Conservation (phyloP, 2,888 invertebrate genomes). For the Nephrocerus scutellatus region DNA sequence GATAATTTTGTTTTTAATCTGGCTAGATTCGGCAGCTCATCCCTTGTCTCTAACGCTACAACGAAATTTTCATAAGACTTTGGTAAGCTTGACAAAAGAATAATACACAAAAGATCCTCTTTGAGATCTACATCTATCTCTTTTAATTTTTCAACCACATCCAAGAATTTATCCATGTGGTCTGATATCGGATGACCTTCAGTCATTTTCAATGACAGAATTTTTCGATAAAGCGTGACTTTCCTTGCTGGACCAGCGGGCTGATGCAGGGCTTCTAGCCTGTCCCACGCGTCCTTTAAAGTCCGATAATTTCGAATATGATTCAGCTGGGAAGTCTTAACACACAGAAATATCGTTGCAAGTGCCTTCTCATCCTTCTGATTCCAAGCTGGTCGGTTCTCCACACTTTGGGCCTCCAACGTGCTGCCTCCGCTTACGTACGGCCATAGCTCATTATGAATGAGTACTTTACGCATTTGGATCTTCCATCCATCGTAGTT, state of each 20-base stretch:
- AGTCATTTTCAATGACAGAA: slow-evolving; percentile 11
- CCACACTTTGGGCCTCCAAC: no score
- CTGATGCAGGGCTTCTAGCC: slow-evolving; percentile 15
- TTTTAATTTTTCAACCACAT: slow-evolving; percentile 13
- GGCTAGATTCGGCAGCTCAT: slow-evolving; percentile 11
- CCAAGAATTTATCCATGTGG: slow-evolving; percentile 17
- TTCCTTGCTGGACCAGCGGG: slow-evolving; percentile 20
- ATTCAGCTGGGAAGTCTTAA: slow-evolving; percentile 18
- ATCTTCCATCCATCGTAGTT: no score
- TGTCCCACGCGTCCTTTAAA: slow-evolving; percentile 13
- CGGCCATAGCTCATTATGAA: no score
- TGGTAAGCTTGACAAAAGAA: slow-evolving; percentile 21
- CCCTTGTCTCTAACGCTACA: slow-evolving; percentile 20
- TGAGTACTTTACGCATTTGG: no score
- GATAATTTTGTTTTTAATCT: slow-evolving; percentile 13
- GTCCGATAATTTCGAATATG: slow-evolving; percentile 16
- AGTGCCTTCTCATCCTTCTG: slow-evolving; percentile 20
- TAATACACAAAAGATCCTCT: slow-evolving; percentile 17
- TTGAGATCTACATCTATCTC: slow-evolving; percentile 14
- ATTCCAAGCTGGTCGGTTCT: no score
- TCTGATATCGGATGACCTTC: slow-evolving; percentile 11
- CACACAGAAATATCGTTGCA: slow-evolving; percentile 15
- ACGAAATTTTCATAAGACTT: slow-evolving; percentile 19
- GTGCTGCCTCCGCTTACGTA: no score
- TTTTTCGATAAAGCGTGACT: slow-evolving; percentile 15